phyloP scores from a whole-genome alignment of 1,140 invertebrate genomes.

The Potamilus streckersoni region DNA sequence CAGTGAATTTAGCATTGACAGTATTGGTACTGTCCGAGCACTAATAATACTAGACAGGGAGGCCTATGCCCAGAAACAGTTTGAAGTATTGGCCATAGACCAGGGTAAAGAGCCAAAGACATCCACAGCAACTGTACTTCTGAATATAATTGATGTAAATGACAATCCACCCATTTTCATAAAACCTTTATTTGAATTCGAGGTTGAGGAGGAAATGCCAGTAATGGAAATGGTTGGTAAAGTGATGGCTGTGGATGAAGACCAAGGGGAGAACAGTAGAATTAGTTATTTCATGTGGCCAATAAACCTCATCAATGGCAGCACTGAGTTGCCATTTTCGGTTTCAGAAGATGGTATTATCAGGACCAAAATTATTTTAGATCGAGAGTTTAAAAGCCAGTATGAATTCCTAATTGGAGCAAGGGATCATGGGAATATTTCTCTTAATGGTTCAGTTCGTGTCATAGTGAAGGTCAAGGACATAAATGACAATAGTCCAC shows the following conservation, averaged over 20 bases:
- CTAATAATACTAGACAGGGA: conserved; percentile 20
- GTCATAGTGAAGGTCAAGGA: conserved; percentile 25
- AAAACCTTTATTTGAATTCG: conserved; percentile 30
- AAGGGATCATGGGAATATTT: conserved; percentile 21
- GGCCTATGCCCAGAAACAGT: conserved; percentile 16
- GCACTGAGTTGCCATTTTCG: conserved; percentile 22
- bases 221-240: conserved; percentile 24
- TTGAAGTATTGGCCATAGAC: conserved; percentile 25
- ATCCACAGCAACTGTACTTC: conserved; percentile 21
- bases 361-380: conserved; percentile 25
- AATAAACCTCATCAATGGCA: conserved; percentile 11
- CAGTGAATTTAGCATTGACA: conserved; percentile 22
- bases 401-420: conserved; percentile 29
- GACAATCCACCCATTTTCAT: conserved; percentile 22
- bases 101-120: conserved; percentile 15
- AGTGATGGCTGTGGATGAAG: conserved; percentile 23
- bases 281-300: conserved; percentile 18
- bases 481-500: conserved; percentile 30
- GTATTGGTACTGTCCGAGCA: conserved; percentile 20
- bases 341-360: conserved; percentile 27
- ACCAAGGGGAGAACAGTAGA: conserved; percentile 20
- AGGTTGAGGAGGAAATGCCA: conserved; percentile 26
- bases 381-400: conserved; percentile 24
- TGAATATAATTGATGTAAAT: conserved; percentile 31
- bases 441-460: conserved; percentile 22